Base-by-base conservation (phyloP, 1,140 invertebrate genomes). In the Rhagoletis pomonella region DNA sequence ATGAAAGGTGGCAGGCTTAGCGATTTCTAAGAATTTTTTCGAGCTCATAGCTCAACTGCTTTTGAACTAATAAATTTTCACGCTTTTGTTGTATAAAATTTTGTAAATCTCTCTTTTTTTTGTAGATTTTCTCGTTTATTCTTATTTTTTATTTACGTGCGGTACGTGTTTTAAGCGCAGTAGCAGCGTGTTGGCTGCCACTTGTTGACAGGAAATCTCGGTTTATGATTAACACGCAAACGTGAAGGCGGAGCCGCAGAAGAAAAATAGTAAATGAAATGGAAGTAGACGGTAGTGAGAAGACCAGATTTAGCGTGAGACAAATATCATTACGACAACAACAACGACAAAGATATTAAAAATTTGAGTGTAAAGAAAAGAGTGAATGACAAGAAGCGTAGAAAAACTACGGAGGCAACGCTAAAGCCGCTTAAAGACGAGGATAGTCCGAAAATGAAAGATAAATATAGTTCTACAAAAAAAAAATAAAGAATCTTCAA, bases 171-270 rank as follows among this genome's bases (percentile, higher is more conserved):
- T 81, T 4, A 7, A 81, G 47, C 17, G 47, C 47, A 12, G 73
- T 55, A 73, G 65, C 65, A 29, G 29, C 65, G 65, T 69, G 65
- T 29, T 19, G 67, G 67, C 42, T 47, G 29, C 73, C 44, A 81
- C 73, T 81, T 81, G 73, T 81, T 81, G 73, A 55, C 47, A 81
- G 73, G 73, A 81, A 55, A 81, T 81, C 47, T 81, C n/a, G 50
- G 39, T 81, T 50, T 55, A 81, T 58, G n/a, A 73, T 81, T 55
- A 55, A 81, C 73, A 81, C 73, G 47, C 60, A 55, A 50, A 9
- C 73, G 73, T 47, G 73, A 81, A 55, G 44, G 73, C 73, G 47
- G 73, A 42, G 4, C 50, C 19, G 44, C 55, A 17, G 17, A 14
- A 81, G 44, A 81, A 81, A 81, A 55, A 10, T 73, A 64, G 17